Conservation (phyloP, 2,113 vertebrate species). For the Piaya cayana region DNA sequence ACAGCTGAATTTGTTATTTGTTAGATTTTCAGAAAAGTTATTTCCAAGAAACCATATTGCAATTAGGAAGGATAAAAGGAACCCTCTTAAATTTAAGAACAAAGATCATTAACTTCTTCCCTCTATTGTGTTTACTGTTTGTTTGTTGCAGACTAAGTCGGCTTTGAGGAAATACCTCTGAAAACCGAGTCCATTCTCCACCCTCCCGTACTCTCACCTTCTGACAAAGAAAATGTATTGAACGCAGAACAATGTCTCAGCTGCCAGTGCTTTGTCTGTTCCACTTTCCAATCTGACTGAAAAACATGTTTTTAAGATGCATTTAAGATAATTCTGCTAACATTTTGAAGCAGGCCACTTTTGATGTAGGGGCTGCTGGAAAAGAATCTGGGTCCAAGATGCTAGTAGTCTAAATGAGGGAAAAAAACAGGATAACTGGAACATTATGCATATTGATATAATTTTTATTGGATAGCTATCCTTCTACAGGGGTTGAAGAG, state of each 20-base stretch:
- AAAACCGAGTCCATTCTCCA: fast-evolving
- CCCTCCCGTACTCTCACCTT: neutral
- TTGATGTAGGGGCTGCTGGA: neutral
- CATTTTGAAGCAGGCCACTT: neutral
- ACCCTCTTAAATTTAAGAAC: neutral
- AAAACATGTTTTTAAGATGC: neutral
- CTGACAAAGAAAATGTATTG: neutral
- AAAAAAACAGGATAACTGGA: neutral
- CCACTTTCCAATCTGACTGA: neutral
- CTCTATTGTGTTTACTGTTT: neutral
- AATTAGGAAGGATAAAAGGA: neutral
- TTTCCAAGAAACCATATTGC: neutral
- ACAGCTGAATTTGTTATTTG: neutral
- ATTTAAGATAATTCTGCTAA: neutral
- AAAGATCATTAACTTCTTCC: neutral
- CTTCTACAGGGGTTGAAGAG: neutral
- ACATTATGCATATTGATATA: neutral
- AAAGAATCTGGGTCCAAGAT: neutral
- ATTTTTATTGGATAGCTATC: neutral
- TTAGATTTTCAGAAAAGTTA: neutral
- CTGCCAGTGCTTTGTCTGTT: neutral
- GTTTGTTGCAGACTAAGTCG: neutral
- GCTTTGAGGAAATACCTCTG: neutral
- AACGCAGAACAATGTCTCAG: neutral
- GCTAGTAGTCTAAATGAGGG: neutral